Percentiles rank a stretch among this genome's conserved stretches.
phyloP scores from a whole-genome alignment of 37 sponge, comb jelly and placozoan species.

The Ianthella basta region DNA sequence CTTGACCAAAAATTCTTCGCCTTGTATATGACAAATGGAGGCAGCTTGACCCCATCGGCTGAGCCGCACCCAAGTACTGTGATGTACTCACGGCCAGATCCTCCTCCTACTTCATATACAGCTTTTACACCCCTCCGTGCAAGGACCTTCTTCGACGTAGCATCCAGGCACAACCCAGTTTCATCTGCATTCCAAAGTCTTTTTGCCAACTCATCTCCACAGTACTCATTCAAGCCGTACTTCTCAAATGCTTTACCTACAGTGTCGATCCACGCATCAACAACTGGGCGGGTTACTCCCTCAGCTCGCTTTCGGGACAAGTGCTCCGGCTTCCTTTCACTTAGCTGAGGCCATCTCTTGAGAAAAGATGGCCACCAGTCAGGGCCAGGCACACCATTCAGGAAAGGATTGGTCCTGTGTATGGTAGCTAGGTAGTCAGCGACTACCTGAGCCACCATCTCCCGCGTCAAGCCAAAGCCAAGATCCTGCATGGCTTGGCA shows the following conservation, averaged over 20 bases:
- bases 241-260: not conserved
- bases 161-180: conserved; percentile 37
- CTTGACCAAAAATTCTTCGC: conserved; percentile 35
- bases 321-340: conserved; percentile 20
- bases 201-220: not conserved
- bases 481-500: conserved; percentile 59
- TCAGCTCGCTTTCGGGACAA: conserved; percentile 8
- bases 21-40: conserved; percentile 49
- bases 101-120: conserved; percentile 48
- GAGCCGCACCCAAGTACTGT: conserved; percentile 32
- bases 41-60: conserved; percentile 36
- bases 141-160: conserved; percentile 34
- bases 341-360: conserved; percentile 40
- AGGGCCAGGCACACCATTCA: conserved; percentile 36
- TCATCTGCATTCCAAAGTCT: conserved; percentile 50
- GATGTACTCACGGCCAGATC: conserved; percentile 27
- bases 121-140: conserved; percentile 15
- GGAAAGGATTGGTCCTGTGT: conserved; percentile 39
- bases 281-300: not conserved
- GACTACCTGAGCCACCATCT: conserved; percentile 47
- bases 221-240: not conserved
- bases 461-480: conserved; percentile 60
- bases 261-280: conserved; percentile 11
- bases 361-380: conserved; percentile 58
- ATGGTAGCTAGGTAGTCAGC: conserved; percentile 34